Conservation (phyloP, 1,140 invertebrate genomes). For the Lordiphosa clarofinis region DNA sequence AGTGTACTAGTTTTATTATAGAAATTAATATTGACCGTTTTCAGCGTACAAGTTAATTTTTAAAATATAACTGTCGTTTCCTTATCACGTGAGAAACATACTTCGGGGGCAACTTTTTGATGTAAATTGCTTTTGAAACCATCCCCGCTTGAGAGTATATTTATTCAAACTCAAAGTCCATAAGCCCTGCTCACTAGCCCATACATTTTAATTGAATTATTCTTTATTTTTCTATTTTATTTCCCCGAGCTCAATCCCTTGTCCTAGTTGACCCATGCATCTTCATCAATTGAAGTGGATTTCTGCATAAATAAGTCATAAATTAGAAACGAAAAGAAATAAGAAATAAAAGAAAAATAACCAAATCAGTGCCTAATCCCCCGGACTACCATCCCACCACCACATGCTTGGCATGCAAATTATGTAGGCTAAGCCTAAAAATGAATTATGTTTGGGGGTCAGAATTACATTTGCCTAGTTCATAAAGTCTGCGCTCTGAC, state of each 20-base stretch:
- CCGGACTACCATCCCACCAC: conserved; percentile 3
- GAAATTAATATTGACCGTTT: no score
- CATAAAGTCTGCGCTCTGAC: conserved; percentile 59
- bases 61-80: no score
- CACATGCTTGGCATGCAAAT: conserved; percentile 50
- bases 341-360: conserved; percentile 17
- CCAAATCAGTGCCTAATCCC: conserved; percentile 47
- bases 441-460: conserved; percentile 61
- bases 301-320: conserved; percentile 69
- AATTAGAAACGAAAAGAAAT: conserved; percentile 48
- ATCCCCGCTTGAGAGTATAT: not conserved
- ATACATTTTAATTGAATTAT: conserved; percentile 74
- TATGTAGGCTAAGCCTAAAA: conserved; percentile 58
- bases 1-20: no score
- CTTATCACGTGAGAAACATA: no score
- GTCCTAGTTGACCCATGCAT: conserved; percentile 16
- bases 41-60: no score
- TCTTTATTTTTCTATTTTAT: conserved; percentile 35
- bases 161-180: conserved; percentile 5
- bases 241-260: conserved; percentile 1
- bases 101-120: no score
- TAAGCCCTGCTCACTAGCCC: conserved; percentile 10
- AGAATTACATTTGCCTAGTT: conserved; percentile 60
- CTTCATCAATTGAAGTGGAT: conserved; percentile 43
- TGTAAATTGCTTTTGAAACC: not conserved